A percentile compares a stretch with the other conserved stretches of the same genome.
Evolutionary conservation across 2,113 vertebrate genomes (phyloP).

Genomic region (Calyptomena viridis): DNA sequence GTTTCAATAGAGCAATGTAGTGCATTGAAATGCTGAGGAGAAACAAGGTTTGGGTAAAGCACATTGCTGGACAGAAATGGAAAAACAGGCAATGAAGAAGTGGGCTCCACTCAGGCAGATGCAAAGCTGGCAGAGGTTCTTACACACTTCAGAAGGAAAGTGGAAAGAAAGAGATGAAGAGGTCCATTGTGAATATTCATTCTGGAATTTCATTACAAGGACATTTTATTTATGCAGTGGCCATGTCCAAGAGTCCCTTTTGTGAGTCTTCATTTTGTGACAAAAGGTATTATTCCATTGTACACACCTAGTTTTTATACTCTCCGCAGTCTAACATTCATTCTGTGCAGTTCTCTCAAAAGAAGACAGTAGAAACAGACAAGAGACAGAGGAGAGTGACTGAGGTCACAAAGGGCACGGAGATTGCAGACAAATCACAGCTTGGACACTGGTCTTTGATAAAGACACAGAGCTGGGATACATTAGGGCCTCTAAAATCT

Average conservation of each 20-base stretch:
- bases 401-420: background rate
- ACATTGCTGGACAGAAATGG: background rate
- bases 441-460: background rate
- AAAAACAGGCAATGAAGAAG: background rate
- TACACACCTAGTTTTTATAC: background rate
- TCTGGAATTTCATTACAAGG: background rate
- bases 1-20: background rate
- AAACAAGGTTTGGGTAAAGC: background rate
- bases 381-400: background rate
- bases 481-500: background rate
- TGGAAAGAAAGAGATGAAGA: background rate
- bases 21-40: accelerated
- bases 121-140: background rate
- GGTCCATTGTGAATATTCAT: background rate
- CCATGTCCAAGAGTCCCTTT: background rate
- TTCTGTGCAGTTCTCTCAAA: background rate
- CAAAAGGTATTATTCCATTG: background rate
- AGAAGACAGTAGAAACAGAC: background rate
- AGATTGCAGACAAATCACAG: background rate
- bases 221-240: background rate
- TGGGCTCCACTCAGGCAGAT: background rate
- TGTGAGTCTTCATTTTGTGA: background rate
- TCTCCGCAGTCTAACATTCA: background rate
- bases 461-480: background rate
- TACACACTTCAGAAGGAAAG: background rate